Conservation (phyloP, 2,888 invertebrate genomes). For the Mythimna pallens region DNA sequence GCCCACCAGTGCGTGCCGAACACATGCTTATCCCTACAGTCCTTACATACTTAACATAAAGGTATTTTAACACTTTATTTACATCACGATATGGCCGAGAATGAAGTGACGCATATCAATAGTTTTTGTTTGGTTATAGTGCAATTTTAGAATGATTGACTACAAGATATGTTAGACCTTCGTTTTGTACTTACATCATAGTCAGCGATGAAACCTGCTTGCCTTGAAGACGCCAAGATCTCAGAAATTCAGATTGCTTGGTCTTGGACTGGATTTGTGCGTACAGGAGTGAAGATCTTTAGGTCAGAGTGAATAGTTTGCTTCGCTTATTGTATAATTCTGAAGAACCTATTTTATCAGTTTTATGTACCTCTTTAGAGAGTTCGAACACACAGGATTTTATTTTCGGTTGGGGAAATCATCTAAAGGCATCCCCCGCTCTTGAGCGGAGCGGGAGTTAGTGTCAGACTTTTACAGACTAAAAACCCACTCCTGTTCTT, state of each 20-base stretch:
- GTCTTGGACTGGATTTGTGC: neutral
- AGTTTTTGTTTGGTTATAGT: slow-evolving; percentile 9
- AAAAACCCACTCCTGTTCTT: too few species aligned
- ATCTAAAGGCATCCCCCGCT: too few species aligned
- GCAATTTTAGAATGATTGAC: neutral
- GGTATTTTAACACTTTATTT: slow-evolving; percentile 61
- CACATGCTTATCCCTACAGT: slow-evolving; percentile 80
- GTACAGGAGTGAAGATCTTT: neutral
- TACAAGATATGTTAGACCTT: neutral
- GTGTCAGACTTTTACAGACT: too few species aligned
- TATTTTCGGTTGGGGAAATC: too few species aligned
- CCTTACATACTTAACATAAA: slow-evolving; percentile 62
- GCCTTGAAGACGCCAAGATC: neutral
- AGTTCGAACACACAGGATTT: too few species aligned
- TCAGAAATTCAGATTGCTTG: neutral
- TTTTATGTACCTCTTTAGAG: too few species aligned
- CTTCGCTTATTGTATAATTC: neutral
- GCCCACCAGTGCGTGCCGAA: slow-evolving; percentile 85
- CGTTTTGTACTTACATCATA: neutral
- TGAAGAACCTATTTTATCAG: too few species aligned
- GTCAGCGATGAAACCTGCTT: neutral
- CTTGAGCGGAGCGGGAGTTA: too few species aligned
- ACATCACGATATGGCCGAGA: slow-evolving; percentile 31
- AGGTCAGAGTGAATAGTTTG: neutral
- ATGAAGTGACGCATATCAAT: neutral